Base-by-base conservation (phyloP, 2,888 invertebrate species). In the Siphonodentalium dalli region DNA sequence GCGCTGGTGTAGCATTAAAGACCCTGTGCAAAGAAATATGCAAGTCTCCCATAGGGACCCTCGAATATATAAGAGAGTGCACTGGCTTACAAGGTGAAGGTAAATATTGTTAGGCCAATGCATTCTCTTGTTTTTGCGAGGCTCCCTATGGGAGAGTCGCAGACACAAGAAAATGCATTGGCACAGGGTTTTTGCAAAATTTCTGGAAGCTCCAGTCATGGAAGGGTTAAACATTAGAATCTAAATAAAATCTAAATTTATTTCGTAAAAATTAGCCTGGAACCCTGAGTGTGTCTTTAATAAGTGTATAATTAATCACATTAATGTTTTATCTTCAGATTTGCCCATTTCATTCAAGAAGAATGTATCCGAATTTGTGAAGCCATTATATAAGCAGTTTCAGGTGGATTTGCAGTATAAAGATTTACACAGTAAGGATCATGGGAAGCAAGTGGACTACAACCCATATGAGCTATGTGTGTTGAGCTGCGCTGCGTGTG, bases 401-500 rank as follows among this genome's bases (percentile, higher is more conserved):
- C 96, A 97, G 80, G 94, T 93, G 0, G 95, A 95, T 78, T 83
- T 96, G 27, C 92, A 93, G 71, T 64, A 60, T 41, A 68, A 65
- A 28, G 57, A 55, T 20, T 56, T 65, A 13, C 54, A 58, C 28
- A 59, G 41, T 28, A 54, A 63, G 18, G 59, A 61, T 9, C 46
- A 38, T n/a, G 66, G 66, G 28, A 64, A 58, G 31, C 50, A 61
- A 11, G 56, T 56, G 23, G 65, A 67, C 8, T 67, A 75, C 34
- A 72, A 71, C 51, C 72, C 75, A 5, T 73, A 77, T 47, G 67
- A 72, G 37, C 89, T 95, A 31, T 94, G 94, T 75, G 94, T 97
- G 0, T 93, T 93, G 89, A 93, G 95, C 0, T 96, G 96, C 83
- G 94, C 97, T 0, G 95, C 95, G 1, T 98, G 97, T 77, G 94